These are phyloP conservation scores for Bombus difficillimus DNA, from an alignment of 1,140 invertebrate species.

Conservation along the genomic window DNA sequence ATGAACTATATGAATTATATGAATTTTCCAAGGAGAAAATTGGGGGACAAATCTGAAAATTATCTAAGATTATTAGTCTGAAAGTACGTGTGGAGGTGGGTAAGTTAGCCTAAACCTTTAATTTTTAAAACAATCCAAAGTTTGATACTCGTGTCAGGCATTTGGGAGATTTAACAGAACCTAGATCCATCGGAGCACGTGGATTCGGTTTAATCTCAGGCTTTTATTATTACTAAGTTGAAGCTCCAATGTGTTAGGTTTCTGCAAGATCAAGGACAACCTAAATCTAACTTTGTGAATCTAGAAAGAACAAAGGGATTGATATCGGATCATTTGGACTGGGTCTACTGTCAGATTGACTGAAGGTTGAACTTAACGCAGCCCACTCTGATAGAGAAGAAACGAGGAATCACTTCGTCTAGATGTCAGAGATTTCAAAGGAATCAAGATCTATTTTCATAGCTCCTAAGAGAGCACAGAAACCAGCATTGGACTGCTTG, in stretches of 20 bases:
- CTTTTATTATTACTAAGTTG: background rate
- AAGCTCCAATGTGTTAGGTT: background rate
- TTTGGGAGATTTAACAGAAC: background rate
- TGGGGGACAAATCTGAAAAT: background rate
- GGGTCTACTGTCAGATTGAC: background rate
- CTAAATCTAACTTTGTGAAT: no score
- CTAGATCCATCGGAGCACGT: background rate
- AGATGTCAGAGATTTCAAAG: no score
- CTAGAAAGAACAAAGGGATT: background rate
- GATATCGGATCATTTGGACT: background rate
- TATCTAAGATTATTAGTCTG: background rate
- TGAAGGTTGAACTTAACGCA: background rate
- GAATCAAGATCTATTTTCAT: background rate
- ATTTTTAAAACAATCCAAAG: background rate
- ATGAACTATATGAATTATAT: background rate
- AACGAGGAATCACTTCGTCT: background rate
- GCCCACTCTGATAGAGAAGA: background rate
- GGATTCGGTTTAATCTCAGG: background rate
- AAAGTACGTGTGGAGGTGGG: background rate
- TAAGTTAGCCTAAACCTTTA: background rate
- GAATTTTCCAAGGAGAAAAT: background rate
- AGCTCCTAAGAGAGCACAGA: background rate
- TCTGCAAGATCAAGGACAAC: background rate
- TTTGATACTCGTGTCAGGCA: background rate
- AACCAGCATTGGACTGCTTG: no score